phyloP scores from a whole-genome alignment of 2,888 invertebrate species.

The Philopedon plagiatum region DNA sequence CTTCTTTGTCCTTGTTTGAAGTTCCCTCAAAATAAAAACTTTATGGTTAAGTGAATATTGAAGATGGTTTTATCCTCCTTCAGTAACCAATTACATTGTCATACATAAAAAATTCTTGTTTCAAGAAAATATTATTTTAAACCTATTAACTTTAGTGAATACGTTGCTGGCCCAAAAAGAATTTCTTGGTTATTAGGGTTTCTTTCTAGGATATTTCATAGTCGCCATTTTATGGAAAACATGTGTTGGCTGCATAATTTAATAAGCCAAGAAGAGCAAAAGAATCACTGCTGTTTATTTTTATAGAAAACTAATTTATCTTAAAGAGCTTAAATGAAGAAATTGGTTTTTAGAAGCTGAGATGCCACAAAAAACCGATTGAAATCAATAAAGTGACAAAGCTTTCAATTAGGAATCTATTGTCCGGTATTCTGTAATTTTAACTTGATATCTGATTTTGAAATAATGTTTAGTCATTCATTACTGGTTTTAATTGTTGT shows the following conservation, averaged over 20 bases:
- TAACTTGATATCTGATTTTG: neutral
- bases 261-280: neutral
- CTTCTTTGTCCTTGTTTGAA: too few relatives aligned
- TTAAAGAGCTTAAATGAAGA: constrained; percentile 8
- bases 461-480: constrained; percentile 14
- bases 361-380: neutral
- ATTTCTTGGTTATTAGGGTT: neutral
- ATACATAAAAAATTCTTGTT: too few relatives aligned
- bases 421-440: neutral
- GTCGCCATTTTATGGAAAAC: neutral
- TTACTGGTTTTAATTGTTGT: constrained; percentile 6
- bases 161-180: too few relatives aligned
- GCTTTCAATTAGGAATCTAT: neutral
- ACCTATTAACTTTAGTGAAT: too few relatives aligned
- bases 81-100: too few relatives aligned
- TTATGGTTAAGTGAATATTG: too few relatives aligned
- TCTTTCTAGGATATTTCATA: neutral
- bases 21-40: too few relatives aligned
- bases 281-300: constrained; percentile 21
- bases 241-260: constrained; percentile 3
- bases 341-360: neutral
- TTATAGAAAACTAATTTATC: constrained; percentile 19
- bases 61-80: too few relatives aligned
- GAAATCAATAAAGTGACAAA: constrained; percentile 3
- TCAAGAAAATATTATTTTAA: too few relatives aligned